Conservation (phyloP, 1,140 invertebrate species). For the Achatina immaculata region DNA sequence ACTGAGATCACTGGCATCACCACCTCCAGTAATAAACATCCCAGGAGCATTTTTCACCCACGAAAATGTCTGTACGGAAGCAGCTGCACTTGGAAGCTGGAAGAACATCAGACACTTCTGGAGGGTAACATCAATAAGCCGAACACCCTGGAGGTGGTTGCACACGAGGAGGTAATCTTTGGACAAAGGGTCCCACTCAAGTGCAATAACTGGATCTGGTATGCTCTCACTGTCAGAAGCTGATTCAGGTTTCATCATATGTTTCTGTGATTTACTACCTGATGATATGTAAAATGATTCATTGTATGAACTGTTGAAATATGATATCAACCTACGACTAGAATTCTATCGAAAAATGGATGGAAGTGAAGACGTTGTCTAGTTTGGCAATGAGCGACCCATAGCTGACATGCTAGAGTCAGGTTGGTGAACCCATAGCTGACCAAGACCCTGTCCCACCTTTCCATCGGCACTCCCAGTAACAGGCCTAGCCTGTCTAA, state of each 20-base stretch:
- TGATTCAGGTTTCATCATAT: conserved; percentile 52
- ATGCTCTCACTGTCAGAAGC: conserved; percentile 41
- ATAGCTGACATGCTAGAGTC: too few species aligned
- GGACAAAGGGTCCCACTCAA: conserved; percentile 73
- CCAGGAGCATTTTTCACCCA: conserved; percentile 73
- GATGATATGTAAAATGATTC: conserved; percentile 7
- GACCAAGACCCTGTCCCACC: too few species aligned
- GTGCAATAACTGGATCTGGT: conserved; percentile 58
- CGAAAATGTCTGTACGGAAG: conserved; percentile 65
- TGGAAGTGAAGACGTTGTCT: too few species aligned
- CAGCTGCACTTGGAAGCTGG: conserved; percentile 67
- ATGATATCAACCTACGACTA: too few species aligned
- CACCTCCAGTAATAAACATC: conserved; percentile 73
- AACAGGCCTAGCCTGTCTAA: too few species aligned
- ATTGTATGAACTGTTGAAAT: not conserved
- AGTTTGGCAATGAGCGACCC: too few species aligned
- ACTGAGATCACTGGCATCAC: too few species aligned
- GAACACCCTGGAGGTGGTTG: conserved; percentile 59
- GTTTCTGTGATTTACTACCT: conserved; percentile 54
- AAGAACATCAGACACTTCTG: conserved; percentile 67
- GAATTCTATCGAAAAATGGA: too few species aligned
- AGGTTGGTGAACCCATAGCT: too few species aligned
- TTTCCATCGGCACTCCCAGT: too few species aligned
- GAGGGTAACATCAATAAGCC: conserved; percentile 67
- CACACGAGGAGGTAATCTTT: conserved; percentile 70